These are phyloP conservation scores for Parnassius orleans DNA, from an alignment of 2,888 invertebrate genomes.

Conservation along the genomic window DNA sequence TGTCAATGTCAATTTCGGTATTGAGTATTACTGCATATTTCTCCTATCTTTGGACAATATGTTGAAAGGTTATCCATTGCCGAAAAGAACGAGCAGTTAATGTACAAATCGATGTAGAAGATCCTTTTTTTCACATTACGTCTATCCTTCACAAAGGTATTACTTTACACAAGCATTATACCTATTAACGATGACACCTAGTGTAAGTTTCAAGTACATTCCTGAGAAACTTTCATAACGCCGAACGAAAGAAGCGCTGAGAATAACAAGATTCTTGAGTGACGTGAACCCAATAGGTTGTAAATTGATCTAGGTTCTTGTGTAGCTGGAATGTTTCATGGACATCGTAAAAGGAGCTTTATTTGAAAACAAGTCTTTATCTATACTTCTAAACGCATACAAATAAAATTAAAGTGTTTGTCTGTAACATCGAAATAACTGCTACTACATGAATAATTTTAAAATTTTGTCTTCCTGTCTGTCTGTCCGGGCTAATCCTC, in stretches of 20 bases:
- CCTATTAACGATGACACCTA: slow-evolving; percentile 4
- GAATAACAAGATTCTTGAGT: slow-evolving; percentile 9
- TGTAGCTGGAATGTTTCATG: slow-evolving; percentile 8
- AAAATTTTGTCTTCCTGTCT: too few relatives aligned
- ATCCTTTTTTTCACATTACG: not conserved
- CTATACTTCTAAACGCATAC: too few relatives aligned
- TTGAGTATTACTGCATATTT: too few relatives aligned
- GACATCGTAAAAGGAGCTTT: not conserved
- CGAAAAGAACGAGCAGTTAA: too few relatives aligned
- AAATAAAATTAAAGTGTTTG: too few relatives aligned
- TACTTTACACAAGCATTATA: slow-evolving; percentile 3
- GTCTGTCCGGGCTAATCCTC: too few relatives aligned
- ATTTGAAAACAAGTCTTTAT: not conserved
- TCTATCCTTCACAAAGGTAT: slow-evolving; percentile 2
- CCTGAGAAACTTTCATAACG: slow-evolving; percentile 6
- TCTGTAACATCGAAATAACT: too few relatives aligned
- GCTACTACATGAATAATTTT: too few relatives aligned
- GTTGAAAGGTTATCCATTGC: too few relatives aligned
- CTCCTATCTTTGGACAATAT: too few relatives aligned
- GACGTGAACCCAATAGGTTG: slow-evolving; percentile 12
- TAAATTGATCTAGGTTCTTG: slow-evolving; percentile 9
- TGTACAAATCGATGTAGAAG: too few relatives aligned
- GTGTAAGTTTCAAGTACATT: slow-evolving; percentile 19
- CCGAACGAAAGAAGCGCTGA: slow-evolving; percentile 4
- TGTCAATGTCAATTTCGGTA: too few relatives aligned